A percentile compares a stretch with the other conserved stretches of the same genome.
These are phyloP conservation scores for Charaxes varanes DNA, from an alignment of 1,140 invertebrate genomes.

Conservation along the genomic window DNA sequence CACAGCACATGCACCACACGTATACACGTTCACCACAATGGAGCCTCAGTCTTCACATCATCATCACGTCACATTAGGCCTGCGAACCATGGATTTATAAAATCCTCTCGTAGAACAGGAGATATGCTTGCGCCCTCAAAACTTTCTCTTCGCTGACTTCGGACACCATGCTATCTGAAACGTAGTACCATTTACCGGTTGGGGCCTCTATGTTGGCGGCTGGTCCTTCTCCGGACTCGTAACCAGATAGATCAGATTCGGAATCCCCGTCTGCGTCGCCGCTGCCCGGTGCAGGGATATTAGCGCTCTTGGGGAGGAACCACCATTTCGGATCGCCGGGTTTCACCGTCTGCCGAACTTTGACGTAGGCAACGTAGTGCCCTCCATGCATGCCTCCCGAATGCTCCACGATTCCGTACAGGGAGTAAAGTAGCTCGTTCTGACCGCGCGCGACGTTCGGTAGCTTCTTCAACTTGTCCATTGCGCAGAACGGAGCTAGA, in stretches of 20 bases:
- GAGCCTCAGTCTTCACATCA: too few relatives aligned
- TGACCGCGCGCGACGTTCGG: constrained; percentile 78
- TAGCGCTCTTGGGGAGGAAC: constrained; percentile 78
- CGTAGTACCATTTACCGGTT: constrained; percentile 91
- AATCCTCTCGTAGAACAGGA: constrained; percentile 97
- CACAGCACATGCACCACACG: constrained; percentile 28
- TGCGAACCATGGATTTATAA: constrained; percentile 73
- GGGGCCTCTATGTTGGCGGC: constrained; percentile 69
- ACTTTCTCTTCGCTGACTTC: constrained; percentile 88
- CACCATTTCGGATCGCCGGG: constrained; percentile 79
- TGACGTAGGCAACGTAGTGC: constrained; percentile 97
- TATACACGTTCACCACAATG: too few relatives aligned
- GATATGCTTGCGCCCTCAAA: constrained; percentile 93
- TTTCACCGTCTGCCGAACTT: constrained; percentile 78
- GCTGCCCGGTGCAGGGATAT: constrained; percentile 57
- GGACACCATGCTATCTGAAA: constrained; percentile 91
- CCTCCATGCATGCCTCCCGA: constrained; percentile 92
- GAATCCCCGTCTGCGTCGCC: constrained; percentile 66
- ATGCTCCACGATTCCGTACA: constrained; percentile 97
- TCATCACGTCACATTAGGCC: too few relatives aligned
- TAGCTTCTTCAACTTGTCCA: constrained; percentile 80
- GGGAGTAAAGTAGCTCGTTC: constrained; percentile 86
- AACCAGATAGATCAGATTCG: constrained; percentile 62
- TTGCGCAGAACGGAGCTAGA: constrained; percentile 91
- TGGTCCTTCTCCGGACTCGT: constrained; percentile 56